A percentile compares a stretch with the other conserved stretches of the same genome.
Evolutionary conservation across 2,113 vertebrate species (phyloP).

Genomic region (Zonotrichia leucophrys): DNA sequence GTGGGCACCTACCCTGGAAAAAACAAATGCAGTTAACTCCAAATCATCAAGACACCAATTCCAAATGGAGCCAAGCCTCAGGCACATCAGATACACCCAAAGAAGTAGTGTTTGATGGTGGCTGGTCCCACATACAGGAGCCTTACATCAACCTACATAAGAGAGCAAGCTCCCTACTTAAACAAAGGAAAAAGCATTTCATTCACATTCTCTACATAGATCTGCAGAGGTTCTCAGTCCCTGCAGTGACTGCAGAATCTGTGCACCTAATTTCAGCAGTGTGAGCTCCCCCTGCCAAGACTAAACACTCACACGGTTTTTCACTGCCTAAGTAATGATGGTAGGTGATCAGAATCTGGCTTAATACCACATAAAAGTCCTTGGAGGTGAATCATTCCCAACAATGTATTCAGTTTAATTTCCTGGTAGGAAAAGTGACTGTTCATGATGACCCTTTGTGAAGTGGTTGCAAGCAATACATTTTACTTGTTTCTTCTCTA

Average conservation of each 20-base stretch:
- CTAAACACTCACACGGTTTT: not conserved
- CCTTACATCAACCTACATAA: not conserved
- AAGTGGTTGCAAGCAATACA: slow-evolving; percentile 69
- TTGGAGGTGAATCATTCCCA: slow-evolving; percentile 64
- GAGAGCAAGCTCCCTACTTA: not conserved
- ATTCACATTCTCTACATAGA: fast-evolving
- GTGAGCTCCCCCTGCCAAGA: not conserved
- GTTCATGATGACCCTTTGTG: slow-evolving; percentile 76
- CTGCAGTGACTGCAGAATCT: not conserved
- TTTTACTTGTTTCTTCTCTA: not conserved
- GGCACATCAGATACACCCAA: not conserved
- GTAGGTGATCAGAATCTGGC: not conserved
- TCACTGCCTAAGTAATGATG: not conserved
- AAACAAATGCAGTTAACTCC: not conserved
- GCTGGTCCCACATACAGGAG: not conserved
- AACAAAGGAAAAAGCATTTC: not conserved
- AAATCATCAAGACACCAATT: not conserved
- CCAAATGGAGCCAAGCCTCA: not conserved
- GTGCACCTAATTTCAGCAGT: not conserved
- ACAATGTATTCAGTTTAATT: slow-evolving; percentile 80
- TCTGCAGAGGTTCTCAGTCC: not conserved
- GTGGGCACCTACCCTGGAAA: not conserved
- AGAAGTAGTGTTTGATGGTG: not conserved
- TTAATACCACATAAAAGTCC: not conserved
- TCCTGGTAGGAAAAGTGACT: slow-evolving; percentile 63